Percentiles rank a stretch among this genome's conserved stretches.
phyloP scores from a whole-genome alignment of 2,797 vertebrate species.

The Sebastes alutus region DNA sequence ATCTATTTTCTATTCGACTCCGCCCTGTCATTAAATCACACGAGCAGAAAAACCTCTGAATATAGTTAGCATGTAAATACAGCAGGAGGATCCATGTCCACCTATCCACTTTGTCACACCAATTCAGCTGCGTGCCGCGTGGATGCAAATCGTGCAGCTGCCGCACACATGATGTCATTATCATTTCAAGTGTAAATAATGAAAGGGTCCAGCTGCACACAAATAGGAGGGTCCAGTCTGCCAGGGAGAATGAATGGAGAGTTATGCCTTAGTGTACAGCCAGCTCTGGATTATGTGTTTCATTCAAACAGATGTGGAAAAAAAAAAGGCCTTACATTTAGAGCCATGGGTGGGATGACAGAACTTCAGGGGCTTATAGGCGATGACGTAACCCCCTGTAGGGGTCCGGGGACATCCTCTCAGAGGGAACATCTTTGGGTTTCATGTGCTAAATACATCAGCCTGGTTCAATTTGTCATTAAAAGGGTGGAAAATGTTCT shows the following conservation, averaged over 20 bases:
- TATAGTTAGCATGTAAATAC: conserved; percentile 41
- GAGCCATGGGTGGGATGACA: conserved; percentile 21
- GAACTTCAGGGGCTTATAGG: conserved; percentile 14
- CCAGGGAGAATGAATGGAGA: conserved; percentile 55
- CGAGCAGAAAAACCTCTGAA: conserved; percentile 33
- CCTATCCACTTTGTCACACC: conserved; percentile 57
- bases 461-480: neutral
- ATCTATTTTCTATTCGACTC: neutral
- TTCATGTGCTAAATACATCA: conserved; percentile 5
- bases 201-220: conserved; percentile 79
- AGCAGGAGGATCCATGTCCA: conserved; percentile 22
- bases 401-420: conserved; percentile 7
- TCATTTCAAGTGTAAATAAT: conserved; percentile 82
- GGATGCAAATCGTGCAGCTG: conserved; percentile 81
- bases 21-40: conserved; percentile 8
- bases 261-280: conserved; percentile 6
- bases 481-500: neutral
- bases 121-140: conserved; percentile 52
- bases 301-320: conserved; percentile 14
- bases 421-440: neutral
- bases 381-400: conserved; percentile 6
- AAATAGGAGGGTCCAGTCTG: conserved; percentile 51
- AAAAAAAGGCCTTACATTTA: conserved; percentile 8
- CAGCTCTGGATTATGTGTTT: conserved; percentile 32
- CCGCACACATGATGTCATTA: conserved; percentile 77